Base-by-base conservation (phyloP, 2,113 vertebrate species). In the Sapajus apella region DNA sequence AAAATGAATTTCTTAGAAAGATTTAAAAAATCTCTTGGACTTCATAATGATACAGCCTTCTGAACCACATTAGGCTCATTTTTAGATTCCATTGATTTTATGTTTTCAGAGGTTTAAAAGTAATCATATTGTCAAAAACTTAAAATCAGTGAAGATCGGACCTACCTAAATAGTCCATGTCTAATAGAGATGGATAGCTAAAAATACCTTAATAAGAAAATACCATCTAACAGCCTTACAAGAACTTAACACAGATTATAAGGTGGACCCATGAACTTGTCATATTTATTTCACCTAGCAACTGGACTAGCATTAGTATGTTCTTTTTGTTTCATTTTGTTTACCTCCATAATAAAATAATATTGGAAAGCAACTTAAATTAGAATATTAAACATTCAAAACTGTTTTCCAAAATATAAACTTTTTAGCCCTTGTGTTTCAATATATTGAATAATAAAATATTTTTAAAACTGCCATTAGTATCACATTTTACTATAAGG, bases 371-470 rank as follows among this genome's bases (percentile, higher is more conserved):
- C 27, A 61, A 50, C 10, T 66, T 32, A 27, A 66, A 64, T 75
- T 25, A 45, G 6, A 92, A 79, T 52, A 66, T 18, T 72, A 30
- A 73, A 35, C 6, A 52, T 83, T 87, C 50, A 43, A 10, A 76
- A 82, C 5, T 87, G 9, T 35, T 83, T 91, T 68, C 45, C 13
- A 76, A 73, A 92, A n/a, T 89, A 50, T 40, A 88, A 77, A 25
- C 14, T 72, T n/a, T 61, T 47, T 52, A 52, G 30, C 40, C 92
- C 79, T 94, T 27, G 58, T 96, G 95, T 97, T 52, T 96, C 77
- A 93, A 76, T 56, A 96, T 97, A 89, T 90, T 85, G 95, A 95
- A 90, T 47, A 92, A 8, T 18, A 85, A 80, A 95, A 97, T 91
- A 93, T 96, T 89, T 90, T 97, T 89, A 93, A 85, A 95, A 32